These are phyloP conservation scores for Cyprinus carpio DNA, from an alignment of 2,113 vertebrate genomes.

Conservation along the genomic window DNA sequence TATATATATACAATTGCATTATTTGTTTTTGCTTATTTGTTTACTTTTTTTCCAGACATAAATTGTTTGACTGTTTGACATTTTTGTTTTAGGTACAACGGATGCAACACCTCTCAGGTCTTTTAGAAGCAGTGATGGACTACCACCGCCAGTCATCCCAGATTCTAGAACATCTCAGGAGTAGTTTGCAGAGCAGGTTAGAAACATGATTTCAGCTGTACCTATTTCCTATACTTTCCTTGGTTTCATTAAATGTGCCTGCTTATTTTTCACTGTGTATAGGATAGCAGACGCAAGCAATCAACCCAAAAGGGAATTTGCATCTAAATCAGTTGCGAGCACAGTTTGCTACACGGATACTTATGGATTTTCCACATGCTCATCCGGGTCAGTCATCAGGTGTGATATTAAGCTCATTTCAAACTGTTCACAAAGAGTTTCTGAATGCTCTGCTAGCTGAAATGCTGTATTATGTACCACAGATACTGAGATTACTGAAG, in stretches of 20 bases:
- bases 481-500: conserved; percentile 55
- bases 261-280: conserved; percentile 52
- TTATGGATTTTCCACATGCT: conserved; percentile 72
- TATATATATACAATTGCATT: not conserved
- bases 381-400: conserved; percentile 66
- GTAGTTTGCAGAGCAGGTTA: conserved; percentile 83
- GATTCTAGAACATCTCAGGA: conserved; percentile 84
- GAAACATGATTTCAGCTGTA: conserved; percentile 1
- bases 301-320: conserved; percentile 76
- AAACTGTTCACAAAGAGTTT: not conserved
- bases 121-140: conserved; percentile 82
- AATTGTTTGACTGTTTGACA: not conserved
- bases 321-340: conserved; percentile 70
- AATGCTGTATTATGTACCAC: not conserved
- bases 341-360: conserved; percentile 68
- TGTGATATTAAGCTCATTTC: not conserved
- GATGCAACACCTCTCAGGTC: conserved; percentile 79
- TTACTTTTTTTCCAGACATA: not conserved
- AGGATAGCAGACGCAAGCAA: conserved; percentile 81
- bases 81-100: conserved; percentile 80
- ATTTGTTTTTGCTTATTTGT: no score
- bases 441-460: not conserved
- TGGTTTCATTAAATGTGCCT: not conserved
- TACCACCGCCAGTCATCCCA: conserved; percentile 83
- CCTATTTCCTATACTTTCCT: not conserved